These are phyloP conservation scores for Caenorhabditis doughertyi DNA, from an alignment of 2,888 invertebrate species.

Conservation along the genomic window DNA sequence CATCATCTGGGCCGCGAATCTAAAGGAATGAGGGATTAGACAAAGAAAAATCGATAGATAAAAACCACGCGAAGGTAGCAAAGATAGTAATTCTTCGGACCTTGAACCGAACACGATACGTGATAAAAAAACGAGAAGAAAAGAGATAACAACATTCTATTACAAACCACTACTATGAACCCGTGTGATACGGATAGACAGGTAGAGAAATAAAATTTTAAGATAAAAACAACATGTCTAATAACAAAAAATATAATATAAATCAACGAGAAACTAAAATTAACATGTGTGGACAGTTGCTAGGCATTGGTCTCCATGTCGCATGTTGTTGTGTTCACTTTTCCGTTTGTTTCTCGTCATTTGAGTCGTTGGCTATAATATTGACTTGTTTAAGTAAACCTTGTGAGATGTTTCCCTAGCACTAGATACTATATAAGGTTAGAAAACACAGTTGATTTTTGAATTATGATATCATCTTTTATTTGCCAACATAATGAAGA, in stretches of 20 bases:
- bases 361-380: conserved; percentile 46
- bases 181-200: conserved; percentile 52
- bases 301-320: conserved; percentile 11
- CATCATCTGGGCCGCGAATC: conserved; percentile 41
- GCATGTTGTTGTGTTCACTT: conserved; percentile 16
- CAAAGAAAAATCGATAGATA: conserved; percentile 4
- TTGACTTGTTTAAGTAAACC: background rate
- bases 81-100: conserved; percentile 45
- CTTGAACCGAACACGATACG: conserved; percentile 47
- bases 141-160: conserved; percentile 43
- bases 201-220: background rate
- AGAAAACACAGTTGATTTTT: too few species aligned
- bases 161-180: conserved; percentile 30
- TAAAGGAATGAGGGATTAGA: conserved; percentile 5
- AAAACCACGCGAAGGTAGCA: background rate
- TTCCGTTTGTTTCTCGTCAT: conserved; percentile 29
- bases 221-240: too few species aligned
- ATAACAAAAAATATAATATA: conserved; percentile 12
- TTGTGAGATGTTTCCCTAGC: too few species aligned
- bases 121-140: conserved; percentile 9
- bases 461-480: too few species aligned
- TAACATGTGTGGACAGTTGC: conserved; percentile 14
- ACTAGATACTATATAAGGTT: too few species aligned
- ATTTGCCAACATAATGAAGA: too few species aligned
- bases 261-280: conserved; percentile 29